Evolutionary conservation across 2,113 vertebrate genomes (phyloP).

Genomic region (Glareola pratincola): DNA sequence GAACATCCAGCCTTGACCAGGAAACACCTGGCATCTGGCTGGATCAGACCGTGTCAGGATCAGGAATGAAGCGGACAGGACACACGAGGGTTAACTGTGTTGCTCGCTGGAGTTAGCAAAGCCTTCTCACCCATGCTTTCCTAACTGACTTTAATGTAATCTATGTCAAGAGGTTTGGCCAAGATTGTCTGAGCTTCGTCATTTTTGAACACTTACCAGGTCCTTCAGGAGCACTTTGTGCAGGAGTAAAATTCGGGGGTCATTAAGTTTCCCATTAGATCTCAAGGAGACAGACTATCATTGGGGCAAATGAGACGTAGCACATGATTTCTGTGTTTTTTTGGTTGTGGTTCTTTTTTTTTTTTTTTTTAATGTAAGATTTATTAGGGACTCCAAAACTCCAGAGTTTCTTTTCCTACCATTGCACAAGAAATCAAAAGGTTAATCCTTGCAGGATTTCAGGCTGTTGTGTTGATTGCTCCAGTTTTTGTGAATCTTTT

Average conservation of each 20-base stretch:
- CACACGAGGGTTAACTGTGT: neutral
- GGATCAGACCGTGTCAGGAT: neutral
- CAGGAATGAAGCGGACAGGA: neutral
- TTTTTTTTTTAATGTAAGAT: neutral
- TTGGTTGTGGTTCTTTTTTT: neutral
- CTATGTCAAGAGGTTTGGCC: conserved; percentile 3
- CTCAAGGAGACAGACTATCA: conserved; percentile 19
- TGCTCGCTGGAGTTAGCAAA: neutral
- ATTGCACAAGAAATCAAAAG: neutral
- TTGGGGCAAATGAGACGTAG: neutral
- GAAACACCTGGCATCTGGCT: neutral
- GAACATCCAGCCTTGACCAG: neutral
- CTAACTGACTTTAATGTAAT: neutral
- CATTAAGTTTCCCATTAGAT: conserved; percentile 48
- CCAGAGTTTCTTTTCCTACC: neutral
- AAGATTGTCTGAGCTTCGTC: neutral
- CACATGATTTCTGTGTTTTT: neutral
- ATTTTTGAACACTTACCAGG: conserved; percentile 7
- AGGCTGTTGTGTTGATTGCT: neutral
- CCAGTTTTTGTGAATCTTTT: neutral
- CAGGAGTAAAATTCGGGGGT: conserved; percentile 36
- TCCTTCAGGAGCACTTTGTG: conserved; percentile 47
- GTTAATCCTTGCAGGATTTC: neutral
- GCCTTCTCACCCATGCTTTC: neutral
- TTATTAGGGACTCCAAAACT: neutral